Evolutionary conservation across 2,113 vertebrate species (phyloP), one percentile per base, ranked within the genome.

Genomic region (Caloenas nicobarica): DNA sequence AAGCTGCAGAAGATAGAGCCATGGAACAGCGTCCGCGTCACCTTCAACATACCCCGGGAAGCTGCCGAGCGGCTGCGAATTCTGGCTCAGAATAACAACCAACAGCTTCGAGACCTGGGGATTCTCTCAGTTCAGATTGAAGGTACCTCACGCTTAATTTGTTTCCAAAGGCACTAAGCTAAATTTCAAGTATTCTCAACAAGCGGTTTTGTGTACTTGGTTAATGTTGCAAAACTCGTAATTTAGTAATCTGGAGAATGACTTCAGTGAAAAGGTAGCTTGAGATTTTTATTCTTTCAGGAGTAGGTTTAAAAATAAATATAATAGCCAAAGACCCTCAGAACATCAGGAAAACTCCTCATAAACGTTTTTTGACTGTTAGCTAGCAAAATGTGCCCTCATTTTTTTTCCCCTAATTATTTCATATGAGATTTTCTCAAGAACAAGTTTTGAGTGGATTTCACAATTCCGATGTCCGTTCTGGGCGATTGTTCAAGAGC

Each of bases 91-190:
- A 99, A 98, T 96, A 99, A 99, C 93, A 99, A 99, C 95, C 99
- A 99, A 77, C 99, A 99, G 97, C 99, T 99, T 58, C 98, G 99
- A 80, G 99, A 99, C 88, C 97, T 99, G 96, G 99, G 99, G 82
- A 99, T 99, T 90, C 99, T 99, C 74, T 99, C 99, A 2, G 98
- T 99, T 91, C 99, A 99, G 87, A 99, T 99, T 62, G 99, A 99
- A 99, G 99, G 99, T 99, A 97, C 81, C 83, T 74, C 36, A 38
- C 89, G 65, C 42, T 3, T 3, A 3, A 11, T 34, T 48, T 60
- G 9, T 54, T 51, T 53, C 69, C 57, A 51, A 21, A 72, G 38
- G 19, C 58, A 24, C 23, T 29, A 11, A 71, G 16, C 25, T 85
- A 25, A 33, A 31, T 34, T 21, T 64, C 10, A 10, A 40, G 12